Conservation (phyloP, 2,888 invertebrate genomes). For the Leucoma salicis region DNA sequence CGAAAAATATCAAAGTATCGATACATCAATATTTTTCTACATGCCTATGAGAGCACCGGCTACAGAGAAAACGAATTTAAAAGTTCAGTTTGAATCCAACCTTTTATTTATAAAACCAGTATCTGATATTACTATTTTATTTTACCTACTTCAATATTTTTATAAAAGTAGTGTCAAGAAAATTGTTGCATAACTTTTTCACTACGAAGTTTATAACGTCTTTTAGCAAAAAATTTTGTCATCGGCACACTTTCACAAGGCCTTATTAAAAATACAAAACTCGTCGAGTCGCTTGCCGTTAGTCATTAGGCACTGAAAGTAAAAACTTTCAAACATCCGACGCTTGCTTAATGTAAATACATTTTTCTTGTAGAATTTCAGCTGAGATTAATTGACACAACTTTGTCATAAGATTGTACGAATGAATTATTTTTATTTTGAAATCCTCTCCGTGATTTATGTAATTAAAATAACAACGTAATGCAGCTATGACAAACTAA, state of each 20-base stretch:
- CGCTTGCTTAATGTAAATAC: constrained; percentile 39
- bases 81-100: no score
- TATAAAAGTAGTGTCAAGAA: no score
- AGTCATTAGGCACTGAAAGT: constrained; percentile 47
- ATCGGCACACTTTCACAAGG: constrained; percentile 42
- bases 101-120: no score
- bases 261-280: constrained; percentile 66
- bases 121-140: no score
- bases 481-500: no score
- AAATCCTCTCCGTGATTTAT: constrained; percentile 8
- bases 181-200: constrained; percentile 16
- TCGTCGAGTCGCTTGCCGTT: constrained; percentile 42
- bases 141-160: no score
- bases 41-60: no score
- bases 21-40: no score
- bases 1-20: no score
- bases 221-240: constrained; percentile 21
- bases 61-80: no score
- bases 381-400: constrained; percentile 44
- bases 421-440: constrained; percentile 24
- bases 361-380: constrained; percentile 45
- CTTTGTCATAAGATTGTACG: constrained; percentile 36
- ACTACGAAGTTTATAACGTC: constrained; percentile 32
- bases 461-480: constrained; percentile 17
- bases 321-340: constrained; percentile 46